phyloP scores from a whole-genome alignment of 1,140 invertebrate genomes.

The Chironomus striatipennis region DNA sequence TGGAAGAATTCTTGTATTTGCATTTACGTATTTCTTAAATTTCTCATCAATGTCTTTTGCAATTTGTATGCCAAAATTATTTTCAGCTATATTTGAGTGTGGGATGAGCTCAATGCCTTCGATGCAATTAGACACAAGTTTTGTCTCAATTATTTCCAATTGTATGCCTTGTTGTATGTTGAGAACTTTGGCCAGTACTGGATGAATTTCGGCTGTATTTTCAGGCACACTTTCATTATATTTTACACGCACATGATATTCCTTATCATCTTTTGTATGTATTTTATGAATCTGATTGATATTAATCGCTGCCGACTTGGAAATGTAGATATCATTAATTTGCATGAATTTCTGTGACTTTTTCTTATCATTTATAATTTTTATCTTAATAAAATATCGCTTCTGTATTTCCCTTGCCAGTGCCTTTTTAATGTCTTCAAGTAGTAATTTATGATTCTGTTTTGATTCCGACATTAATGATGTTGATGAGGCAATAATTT shows the following conservation, averaged over 20 bases:
- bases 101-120: constrained; percentile 50
- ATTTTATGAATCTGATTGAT: constrained; percentile 34
- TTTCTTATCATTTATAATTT: not conserved
- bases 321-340: not conserved
- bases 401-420: not conserved
- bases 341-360: not conserved
- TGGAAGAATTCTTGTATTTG: constrained; percentile 43
- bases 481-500: not conserved
- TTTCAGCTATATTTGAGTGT: constrained; percentile 29
- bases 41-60: constrained; percentile 45
- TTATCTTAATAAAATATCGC: constrained; percentile 3
- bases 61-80: constrained; percentile 28
- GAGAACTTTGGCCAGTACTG: constrained; percentile 37
- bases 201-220: constrained; percentile 35
- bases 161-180: constrained; percentile 35
- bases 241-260: constrained; percentile 37
- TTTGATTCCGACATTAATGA: not conserved
- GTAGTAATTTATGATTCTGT: not conserved
- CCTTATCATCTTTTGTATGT: constrained; percentile 33
- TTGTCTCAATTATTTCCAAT: constrained; percentile 34
- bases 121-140: constrained; percentile 37
- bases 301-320: constrained; percentile 29
- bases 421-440: not conserved
- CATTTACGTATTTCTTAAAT: constrained; percentile 50
- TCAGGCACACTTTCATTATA: constrained; percentile 27